Conservation (phyloP, 2,113 vertebrate genomes). For the Pseudorasbora parva region DNA sequence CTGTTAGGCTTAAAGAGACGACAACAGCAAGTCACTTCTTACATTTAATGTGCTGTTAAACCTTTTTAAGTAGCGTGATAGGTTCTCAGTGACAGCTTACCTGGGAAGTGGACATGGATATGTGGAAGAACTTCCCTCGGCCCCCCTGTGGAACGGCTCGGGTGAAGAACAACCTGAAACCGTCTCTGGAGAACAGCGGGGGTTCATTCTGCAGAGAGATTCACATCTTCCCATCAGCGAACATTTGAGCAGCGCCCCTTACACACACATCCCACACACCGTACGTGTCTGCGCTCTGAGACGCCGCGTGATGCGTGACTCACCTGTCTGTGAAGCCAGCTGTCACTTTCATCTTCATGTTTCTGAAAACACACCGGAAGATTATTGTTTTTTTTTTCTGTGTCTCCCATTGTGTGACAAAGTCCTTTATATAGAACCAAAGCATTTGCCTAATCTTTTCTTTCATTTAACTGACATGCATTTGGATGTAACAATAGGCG, state of each 20-base stretch:
- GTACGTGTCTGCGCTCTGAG: neutral
- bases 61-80: neutral
- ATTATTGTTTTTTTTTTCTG: neutral
- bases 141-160: constrained; percentile 93
- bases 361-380: constrained; percentile 78
- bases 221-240: neutral
- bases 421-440: neutral
- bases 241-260: constrained; percentile 3
- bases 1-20: constrained; percentile 84
- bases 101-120: constrained; percentile 90
- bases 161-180: constrained; percentile 92
- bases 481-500: neutral
- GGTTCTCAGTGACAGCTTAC: constrained; percentile 64
- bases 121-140: constrained; percentile 93
- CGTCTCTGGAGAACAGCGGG: constrained; percentile 89
- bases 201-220: constrained; percentile 84
- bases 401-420: neutral
- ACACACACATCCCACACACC: constrained; percentile 21
- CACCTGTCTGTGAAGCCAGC: constrained; percentile 97
- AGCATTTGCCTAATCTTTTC: constrained; percentile 13
- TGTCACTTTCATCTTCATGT: constrained; percentile 96
- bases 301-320: neutral
- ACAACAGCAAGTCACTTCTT: constrained; percentile 25
- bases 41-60: neutral
- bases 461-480: neutral